These are phyloP conservation scores for Notolepis coatsorum DNA, from an alignment of 2,797 vertebrate species.

Conservation along the genomic window DNA sequence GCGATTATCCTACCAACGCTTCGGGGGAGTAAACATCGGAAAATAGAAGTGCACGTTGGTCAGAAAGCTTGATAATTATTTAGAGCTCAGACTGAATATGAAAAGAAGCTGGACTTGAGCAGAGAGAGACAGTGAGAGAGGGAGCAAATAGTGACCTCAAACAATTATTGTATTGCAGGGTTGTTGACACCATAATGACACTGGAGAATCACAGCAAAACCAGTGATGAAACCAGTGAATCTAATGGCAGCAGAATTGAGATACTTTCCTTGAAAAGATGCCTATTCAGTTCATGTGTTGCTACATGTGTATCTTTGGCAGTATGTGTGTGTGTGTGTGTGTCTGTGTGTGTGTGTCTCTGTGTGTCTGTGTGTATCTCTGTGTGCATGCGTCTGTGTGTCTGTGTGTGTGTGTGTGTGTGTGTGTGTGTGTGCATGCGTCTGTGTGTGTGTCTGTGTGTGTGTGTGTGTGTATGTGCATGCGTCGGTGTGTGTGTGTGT, in stretches of 20 bases:
- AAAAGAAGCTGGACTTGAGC: constrained; percentile 33
- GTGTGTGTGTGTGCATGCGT: no score
- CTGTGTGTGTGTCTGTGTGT: no score
- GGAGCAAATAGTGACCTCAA: neutral
- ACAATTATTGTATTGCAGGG: neutral
- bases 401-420: no score
- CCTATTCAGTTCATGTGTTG: constrained; percentile 16
- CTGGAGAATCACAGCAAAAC: neutral
- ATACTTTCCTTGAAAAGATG: constrained; percentile 1
- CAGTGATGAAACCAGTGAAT: neutral
- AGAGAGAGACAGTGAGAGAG: no score
- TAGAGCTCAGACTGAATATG: constrained; percentile 4
- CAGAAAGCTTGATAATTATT: constrained; percentile 2
- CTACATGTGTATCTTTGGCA: constrained; percentile 18
- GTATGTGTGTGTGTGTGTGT: constrained; percentile 8
- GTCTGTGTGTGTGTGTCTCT: no score
- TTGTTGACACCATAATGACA: neutral
- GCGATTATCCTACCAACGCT: constrained; percentile 26
- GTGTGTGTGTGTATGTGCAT: no score
- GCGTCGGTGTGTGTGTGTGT: no score
- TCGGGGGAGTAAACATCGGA: constrained; percentile 22
- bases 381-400: no score
- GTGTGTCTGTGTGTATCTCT: no score
- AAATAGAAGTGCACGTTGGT: constrained; percentile 15
- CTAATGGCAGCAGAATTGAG: neutral